Evolutionary conservation across 2,888 invertebrate genomes (phyloP).

Genomic region (Brachyopa scutellaris): DNA sequence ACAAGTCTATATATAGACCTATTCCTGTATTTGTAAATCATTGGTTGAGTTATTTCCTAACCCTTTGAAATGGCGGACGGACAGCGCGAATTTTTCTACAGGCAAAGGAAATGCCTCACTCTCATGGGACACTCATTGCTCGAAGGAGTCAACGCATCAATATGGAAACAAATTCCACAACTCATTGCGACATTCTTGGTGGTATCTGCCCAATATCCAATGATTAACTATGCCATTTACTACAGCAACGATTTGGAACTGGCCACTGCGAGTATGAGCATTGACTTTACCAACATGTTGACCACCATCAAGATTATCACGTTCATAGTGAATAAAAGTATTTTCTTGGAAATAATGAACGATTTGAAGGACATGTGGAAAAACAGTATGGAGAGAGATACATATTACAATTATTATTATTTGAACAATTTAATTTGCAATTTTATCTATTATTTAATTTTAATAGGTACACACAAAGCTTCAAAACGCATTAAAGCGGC

Average conservation of each 20-base stretch:
- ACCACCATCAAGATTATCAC: constrained; percentile 78
- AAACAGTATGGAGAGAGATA: constrained; percentile 74
- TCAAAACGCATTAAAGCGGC: constrained; percentile 72
- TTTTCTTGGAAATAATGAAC: constrained; percentile 76
- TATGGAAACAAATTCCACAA: constrained; percentile 10
- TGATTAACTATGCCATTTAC: constrained; percentile 76
- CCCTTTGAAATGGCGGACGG: constrained; percentile 10
- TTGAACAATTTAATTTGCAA: too few species aligned
- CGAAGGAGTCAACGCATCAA: constrained; percentile 16
- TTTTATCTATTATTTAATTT: too few species aligned
- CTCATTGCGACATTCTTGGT: constrained; percentile 74
- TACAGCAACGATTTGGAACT: constrained; percentile 77
- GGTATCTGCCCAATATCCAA: constrained; percentile 78
- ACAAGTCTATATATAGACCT: constrained; percentile 1
- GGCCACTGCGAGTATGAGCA: constrained; percentile 78
- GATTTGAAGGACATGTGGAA: constrained; percentile 76
- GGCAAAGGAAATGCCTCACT: constrained; percentile 42
- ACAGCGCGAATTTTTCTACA: constrained; percentile 9
- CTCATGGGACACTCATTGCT: constrained; percentile 46
- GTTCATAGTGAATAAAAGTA: constrained; percentile 76
- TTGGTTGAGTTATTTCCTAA: neutral
- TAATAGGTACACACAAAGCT: neutral
- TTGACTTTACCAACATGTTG: constrained; percentile 77
- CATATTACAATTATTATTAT: too few species aligned
- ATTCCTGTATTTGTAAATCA: neutral